These are phyloP conservation scores for Cepaea hortensis DNA, from an alignment of 2,888 invertebrate species.

Conservation along the genomic window DNA sequence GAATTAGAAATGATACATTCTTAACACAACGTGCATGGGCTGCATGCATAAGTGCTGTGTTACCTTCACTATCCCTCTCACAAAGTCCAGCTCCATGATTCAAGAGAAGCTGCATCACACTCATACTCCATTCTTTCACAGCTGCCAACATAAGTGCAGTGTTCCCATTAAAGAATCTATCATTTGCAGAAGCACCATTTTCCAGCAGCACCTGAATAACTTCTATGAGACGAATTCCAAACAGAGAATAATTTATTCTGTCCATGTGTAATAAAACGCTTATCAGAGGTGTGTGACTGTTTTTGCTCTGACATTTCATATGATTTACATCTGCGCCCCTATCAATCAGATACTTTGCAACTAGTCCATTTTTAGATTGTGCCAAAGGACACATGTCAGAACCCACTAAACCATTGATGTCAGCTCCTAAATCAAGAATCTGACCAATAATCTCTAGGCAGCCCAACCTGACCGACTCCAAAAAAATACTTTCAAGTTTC, in stretches of 20 bases:
- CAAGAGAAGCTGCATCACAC: not conserved
- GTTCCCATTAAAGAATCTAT: not conserved
- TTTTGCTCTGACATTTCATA: too few species aligned
- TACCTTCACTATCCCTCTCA: not conserved
- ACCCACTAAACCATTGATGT: not conserved
- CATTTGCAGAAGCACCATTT: conserved; percentile 4
- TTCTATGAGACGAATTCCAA: not conserved
- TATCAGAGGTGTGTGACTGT: too few species aligned
- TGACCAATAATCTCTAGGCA: not conserved
- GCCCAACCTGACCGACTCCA: not conserved
- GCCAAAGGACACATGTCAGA: not conserved
- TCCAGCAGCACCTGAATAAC: not conserved
- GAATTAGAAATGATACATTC: not conserved
- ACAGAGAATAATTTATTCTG: not conserved
- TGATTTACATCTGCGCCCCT: conserved; percentile 1
- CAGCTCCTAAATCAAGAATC: not conserved
- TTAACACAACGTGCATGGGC: not conserved
- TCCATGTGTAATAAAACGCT: not conserved
- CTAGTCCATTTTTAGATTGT: too few species aligned
- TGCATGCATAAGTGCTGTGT: conserved; percentile 1
- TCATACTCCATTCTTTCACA: not conserved
- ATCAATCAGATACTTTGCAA: too few species aligned
- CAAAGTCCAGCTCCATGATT: not conserved
- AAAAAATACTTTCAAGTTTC: not conserved
- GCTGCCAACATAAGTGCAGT: conserved; percentile 30